A percentile compares a stretch with the other conserved stretches of the same genome.
phyloP scores from a whole-genome alignment of 1,140 invertebrate species.

The Halesus radiatus region DNA sequence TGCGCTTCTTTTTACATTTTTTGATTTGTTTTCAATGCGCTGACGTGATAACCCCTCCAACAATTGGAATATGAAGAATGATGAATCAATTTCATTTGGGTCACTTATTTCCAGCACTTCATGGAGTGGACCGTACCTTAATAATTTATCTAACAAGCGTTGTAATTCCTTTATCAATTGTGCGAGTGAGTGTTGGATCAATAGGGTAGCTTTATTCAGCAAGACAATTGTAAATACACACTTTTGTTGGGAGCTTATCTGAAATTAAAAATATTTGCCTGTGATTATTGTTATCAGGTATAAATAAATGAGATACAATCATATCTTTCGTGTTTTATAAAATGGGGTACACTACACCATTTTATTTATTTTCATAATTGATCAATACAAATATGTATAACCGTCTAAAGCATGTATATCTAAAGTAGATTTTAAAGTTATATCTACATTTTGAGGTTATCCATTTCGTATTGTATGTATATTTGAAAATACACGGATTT shows the following conservation, averaged over 20 bases:
- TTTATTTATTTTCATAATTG: not conserved
- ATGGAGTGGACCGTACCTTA: not conserved
- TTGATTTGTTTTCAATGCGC: constrained; percentile 9
- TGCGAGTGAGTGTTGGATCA: constrained; percentile 39
- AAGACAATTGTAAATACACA: constrained; percentile 35
- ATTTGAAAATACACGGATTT: too few relatives aligned
- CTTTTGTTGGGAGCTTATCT: constrained; percentile 33
- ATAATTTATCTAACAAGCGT: constrained; percentile 33
- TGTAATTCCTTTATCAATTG: constrained; percentile 37
- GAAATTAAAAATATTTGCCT: constrained; percentile 14
- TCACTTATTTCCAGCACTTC: constrained; percentile 35
- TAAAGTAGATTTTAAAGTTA: not conserved
- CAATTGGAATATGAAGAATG: constrained; percentile 38
- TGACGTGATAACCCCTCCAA: constrained; percentile 8
- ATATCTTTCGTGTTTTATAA: constrained; percentile 4
- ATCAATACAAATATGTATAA: not conserved
- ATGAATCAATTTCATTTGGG: constrained; percentile 19
- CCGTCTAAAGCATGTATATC: not conserved
- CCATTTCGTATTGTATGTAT: too few relatives aligned
- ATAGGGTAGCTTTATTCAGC: constrained; percentile 47
- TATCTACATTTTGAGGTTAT: too few relatives aligned
- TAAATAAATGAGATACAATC: not conserved
- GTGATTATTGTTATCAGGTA: not conserved
- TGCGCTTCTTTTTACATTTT: not conserved
- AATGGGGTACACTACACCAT: not conserved